Evolutionary conservation across 2,113 vertebrate species (phyloP), one percentile per base, ranked within the genome.

Genomic region (Budorcas taxicolor): DNA sequence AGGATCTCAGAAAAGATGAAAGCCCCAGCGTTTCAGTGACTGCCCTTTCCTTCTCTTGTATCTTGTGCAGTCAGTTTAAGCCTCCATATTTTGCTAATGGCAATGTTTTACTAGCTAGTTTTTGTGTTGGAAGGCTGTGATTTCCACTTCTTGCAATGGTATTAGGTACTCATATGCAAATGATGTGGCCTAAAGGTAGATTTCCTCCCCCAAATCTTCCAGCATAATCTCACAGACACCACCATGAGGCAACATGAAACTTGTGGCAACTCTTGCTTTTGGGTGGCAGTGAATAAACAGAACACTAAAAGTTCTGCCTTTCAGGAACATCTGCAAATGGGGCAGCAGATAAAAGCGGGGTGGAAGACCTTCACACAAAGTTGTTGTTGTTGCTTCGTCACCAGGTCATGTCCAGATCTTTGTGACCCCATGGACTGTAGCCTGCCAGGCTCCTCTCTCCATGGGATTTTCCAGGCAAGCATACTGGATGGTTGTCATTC

Each of bases 91-190:
- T 97, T 98, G 98, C 98, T 98, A 95, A 62, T 76, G 97, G 98
- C 97, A 53, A 86, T 97, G 90, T 98, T 98, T 98, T 99, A 98
- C 98, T 98, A 98, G 87, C 96, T 98, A 95, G 74, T 87, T 98
- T 98, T 98, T 98, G 94, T 98, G 94, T 98, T 98, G 97, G 97
- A 98, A 98, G 98, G 67, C 97, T 98, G 94, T 93, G 96, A 93
- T 98, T 98, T 98, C 98, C 98, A 98, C 98, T 98, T 98, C 97
- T 92, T 98, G 98, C 98, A 98, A 98, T 98, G 90, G 89, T 97
- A 98, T 98, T 98, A 98, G 96, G 97, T 94, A 89, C 85, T 98
- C 91, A 95, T 98, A 98, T 98, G 98, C 97, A 98, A 98, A 98
- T 97, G 87, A 71, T 97, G 67, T 93, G 45, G 92, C 95, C 62